Evolutionary conservation across 2,113 vertebrate genomes (phyloP).

Genomic region (Etia nguti): DNA sequence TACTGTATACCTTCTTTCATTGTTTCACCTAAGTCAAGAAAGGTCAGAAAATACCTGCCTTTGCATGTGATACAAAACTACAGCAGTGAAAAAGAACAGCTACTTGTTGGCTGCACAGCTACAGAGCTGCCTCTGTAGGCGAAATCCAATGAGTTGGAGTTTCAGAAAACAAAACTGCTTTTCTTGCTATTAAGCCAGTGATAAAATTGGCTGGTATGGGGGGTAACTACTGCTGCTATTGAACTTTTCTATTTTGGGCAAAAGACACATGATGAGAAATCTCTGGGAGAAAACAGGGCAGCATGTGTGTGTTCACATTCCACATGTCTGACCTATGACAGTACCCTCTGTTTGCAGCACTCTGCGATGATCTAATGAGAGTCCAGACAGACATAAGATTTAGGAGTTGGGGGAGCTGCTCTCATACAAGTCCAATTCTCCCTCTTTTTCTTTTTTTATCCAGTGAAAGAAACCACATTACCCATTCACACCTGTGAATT

Average conservation of each 20-base stretch:
- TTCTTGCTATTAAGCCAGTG: constrained; percentile 78
- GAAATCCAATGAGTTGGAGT: constrained; percentile 70
- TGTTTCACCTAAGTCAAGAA: constrained; percentile 1
- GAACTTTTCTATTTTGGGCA: constrained; percentile 85
- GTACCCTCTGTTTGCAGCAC: constrained; percentile 78
- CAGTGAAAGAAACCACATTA: neutral
- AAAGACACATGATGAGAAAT: constrained; percentile 74
- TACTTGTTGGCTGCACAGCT: constrained; percentile 26
- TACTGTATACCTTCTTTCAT: constrained; percentile 7
- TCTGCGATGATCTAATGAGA: constrained; percentile 87
- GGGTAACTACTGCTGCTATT: constrained; percentile 74
- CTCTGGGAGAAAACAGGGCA: constrained; percentile 76
- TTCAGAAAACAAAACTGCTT: constrained; percentile 84
- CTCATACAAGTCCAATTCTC: constrained; percentile 9
- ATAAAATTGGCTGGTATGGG: constrained; percentile 74
- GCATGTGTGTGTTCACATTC: constrained; percentile 80
- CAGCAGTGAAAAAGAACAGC: neutral
- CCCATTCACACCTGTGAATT: constrained; percentile 13
- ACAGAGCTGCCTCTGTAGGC: constrained; percentile 27
- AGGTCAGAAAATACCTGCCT: constrained; percentile 10
- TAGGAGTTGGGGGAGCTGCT: constrained; percentile 54
- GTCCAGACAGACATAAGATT: constrained; percentile 78
- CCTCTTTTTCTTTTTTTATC: constrained; percentile 27
- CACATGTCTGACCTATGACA: constrained; percentile 88
- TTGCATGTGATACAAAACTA: neutral